Base-by-base conservation (phyloP, 2,113 vertebrate species). In the Halichoeres trimaculatus region DNA sequence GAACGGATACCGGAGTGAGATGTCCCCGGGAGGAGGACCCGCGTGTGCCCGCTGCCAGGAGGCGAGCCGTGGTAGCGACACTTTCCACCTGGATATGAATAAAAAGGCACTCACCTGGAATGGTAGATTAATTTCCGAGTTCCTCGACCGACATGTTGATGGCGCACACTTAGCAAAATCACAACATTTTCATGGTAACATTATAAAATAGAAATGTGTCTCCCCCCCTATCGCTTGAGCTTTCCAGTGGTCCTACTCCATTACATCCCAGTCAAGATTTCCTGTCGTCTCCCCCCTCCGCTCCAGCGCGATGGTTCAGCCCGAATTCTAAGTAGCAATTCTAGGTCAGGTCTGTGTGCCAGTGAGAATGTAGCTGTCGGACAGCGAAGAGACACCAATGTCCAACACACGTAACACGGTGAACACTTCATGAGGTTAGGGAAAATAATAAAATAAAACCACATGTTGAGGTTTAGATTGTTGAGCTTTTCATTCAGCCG, bases 311-410 rank as follows among this genome's bases (percentile, higher is more conserved):
- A 91, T 95, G 94, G 94, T 94, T 91, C 52, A 75, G 89, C 60
- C 94, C 93, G 90, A 91, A 92, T 94, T 94, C 92, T 93, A 92
- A 93, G 91, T 92, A 92, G 93, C 90, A 89, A 92, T 94, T 93
- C 94, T 94, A 93, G 93, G 93, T 95, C 93, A 94, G 89, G 87
- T 93, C 92, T 92, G 89, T 88, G 91, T 90, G 92, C 89, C 88
- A 88, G 85, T 91, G 92, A 89, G 87, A 83, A 79, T 48, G 88
- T 82, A 87, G 81, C 85, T 74, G 76, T 85, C 83, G 76, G 88
- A 88, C 88, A 77, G 47, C 66, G 10, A 78, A 34, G 55, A 74
- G 60, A 70, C 70, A 40, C 70, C 38, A 71, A 2, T 73, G 80
- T 80, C 80, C 74, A 50, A 53, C 62, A 40, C 57, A 24, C 59